Evolutionary conservation across 2,797 vertebrate genomes (phyloP).

Genomic region (Crax fasciolata): DNA sequence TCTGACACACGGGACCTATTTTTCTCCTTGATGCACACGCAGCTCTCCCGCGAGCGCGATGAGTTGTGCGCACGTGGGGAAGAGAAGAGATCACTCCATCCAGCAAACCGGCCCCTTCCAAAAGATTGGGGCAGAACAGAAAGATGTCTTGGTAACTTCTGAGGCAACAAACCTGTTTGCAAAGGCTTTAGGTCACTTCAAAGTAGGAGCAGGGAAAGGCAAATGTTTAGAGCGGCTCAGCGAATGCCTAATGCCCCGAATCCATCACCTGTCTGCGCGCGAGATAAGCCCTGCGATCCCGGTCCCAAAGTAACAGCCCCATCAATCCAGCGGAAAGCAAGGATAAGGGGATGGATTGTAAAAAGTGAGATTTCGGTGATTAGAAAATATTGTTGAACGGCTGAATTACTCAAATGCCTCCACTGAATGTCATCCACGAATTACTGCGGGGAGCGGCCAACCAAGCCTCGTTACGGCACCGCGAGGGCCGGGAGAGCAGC

Average conservation of each 20-base stretch:
- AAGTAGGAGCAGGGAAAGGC: conserved; percentile 33
- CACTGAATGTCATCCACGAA: not conserved
- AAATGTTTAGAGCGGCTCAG: conserved; percentile 59
- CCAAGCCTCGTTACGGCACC: not conserved
- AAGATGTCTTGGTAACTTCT: not conserved
- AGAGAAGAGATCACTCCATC: not conserved
- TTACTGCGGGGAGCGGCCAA: not conserved
- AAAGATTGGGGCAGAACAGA: not conserved
- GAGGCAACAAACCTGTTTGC: not conserved
- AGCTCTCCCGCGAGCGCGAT: not conserved
- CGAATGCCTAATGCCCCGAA: conserved; percentile 49
- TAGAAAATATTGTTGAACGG: conserved; percentile 4
- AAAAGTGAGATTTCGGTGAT: conserved; percentile 48
- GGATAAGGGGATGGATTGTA: conserved; percentile 53
- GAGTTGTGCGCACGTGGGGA: not conserved
- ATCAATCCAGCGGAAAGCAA: conserved; percentile 52
- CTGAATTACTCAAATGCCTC: conserved; percentile 48
- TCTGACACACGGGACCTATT: conserved; percentile 54
- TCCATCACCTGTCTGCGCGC: conserved; percentile 53
- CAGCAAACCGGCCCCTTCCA: not conserved
- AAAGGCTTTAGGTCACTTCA: conserved; percentile 16
- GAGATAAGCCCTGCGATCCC: conserved; percentile 15
- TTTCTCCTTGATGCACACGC: conserved; percentile 44
- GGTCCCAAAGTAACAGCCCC: conserved; percentile 35
- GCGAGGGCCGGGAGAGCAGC: not conserved